Evolutionary conservation across 2,888 invertebrate genomes (phyloP), one percentile per base, ranked within the genome.

Genomic region (Eupithecia tripunctaria): DNA sequence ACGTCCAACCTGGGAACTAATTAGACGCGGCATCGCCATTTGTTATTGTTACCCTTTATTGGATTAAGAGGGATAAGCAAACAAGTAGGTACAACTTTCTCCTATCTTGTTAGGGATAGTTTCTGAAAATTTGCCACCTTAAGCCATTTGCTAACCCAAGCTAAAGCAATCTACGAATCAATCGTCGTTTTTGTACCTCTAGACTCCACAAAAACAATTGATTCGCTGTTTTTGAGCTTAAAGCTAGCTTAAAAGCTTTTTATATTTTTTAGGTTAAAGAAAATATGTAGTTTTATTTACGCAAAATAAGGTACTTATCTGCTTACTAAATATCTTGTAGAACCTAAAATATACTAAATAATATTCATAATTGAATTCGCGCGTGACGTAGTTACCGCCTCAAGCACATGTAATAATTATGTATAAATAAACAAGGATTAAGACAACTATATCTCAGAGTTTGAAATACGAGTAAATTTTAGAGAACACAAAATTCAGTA

Each of bases 1-100:
- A 68, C 51, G 12, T 32, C 21, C 32, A 25, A 32, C 64, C 41
- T 64, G 64, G 72, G n/a, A 51, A 43, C 59, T 72, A 72, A 72
- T 72, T 68, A 65, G 64, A 69, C 32, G 32, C 10, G 27, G 12
- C 62, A n/a, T 18, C 29, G 29, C 29, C n/a, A n/a, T 63, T 63
- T 36, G 32, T 63, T 32, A n/a, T n/a, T 36, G 62, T 36, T 63
- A n/a, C 62, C 25, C 56, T 25, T 63, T 32, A 63, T 32, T 32
- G 32, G 29, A 62, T 62, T 62, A 62, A 62, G 62, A 60, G 29
- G 62, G 51, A 32, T 62, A 62, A 62, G n/a, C 32, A 62, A 32
- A 32, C 29, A 1, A 10, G 27, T n/a, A n/a, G n/a, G n/a, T 8
- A 62, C 32, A 18, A 29, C 62, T 36, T 32, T 32, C 10, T 62